Base-by-base conservation (phyloP, 2,888 invertebrate genomes). In the Sisyra nigra region DNA sequence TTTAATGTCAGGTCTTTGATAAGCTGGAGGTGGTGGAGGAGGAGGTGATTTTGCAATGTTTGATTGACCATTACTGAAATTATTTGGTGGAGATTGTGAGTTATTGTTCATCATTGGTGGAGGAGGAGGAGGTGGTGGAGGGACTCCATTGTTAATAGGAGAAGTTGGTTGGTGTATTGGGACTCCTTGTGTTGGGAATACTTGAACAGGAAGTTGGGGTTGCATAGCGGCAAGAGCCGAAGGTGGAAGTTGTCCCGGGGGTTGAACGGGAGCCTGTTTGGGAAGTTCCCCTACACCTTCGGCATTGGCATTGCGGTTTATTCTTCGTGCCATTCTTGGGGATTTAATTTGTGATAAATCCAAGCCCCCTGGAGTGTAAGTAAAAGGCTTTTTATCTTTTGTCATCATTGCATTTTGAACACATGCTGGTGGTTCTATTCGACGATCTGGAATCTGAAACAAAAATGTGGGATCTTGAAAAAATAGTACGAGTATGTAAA, bases 351-450 rank as follows among this genome's bases (percentile, higher is more conserved):
- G 88, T 8, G 88, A 87, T 41, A 92, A 68, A 61, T 92, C 88
- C 46, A 92, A 71, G 49, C 92, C 92, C 13, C 92, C 91, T 2
- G 92, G 92, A 13, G 91, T 89, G 61, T 93, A 93, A n/a, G 92
- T 92, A 60, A 93, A 93, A 9, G 92, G 92, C 57, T 92, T 92
- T 63, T 92, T 93, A 63, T 92, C 92, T 65, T 91, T 91, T 54
- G 86, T 87, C 80, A 89, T 80, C 87, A 89, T 89, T 29, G 91
- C 89, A 61, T 88, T 87, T 60, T 89, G 88, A 45, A 92, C 83
- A 53, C 88, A 87, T 49, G 83, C 80, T 48, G 92, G 92, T 35
- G 88, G 87, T 57, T 86, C 86, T 40, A 49, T 46, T 60, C 47
- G 44, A 47, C 46, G 48, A 18, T 52, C 52, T 47, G 50, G 48